phyloP scores from a whole-genome alignment of 2,888 invertebrate genomes.

The Amiota communis region DNA sequence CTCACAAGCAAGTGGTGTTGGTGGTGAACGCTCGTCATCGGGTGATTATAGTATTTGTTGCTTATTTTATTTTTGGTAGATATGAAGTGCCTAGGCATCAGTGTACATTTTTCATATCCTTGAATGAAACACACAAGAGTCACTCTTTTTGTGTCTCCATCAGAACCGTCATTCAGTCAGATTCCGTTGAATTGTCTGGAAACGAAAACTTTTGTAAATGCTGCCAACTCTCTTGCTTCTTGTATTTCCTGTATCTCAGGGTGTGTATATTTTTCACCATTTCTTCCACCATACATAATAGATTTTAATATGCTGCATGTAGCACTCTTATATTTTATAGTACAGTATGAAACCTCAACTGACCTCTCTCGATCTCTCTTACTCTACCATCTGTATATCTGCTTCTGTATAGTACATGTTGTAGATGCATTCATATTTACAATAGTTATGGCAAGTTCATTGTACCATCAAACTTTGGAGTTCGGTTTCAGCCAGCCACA shows the following conservation, averaged over 20 bases:
- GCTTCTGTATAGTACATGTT: background rate
- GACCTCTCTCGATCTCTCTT: background rate
- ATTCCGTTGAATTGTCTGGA: background rate
- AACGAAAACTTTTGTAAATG: slow-evolving; percentile 12
- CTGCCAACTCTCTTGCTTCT: background rate
- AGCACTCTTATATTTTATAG: background rate
- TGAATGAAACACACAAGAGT: too few species aligned
- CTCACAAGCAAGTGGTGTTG: too few species aligned
- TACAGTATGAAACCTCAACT: background rate
- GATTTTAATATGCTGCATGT: slow-evolving; percentile 50
- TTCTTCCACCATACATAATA: slow-evolving; percentile 50
- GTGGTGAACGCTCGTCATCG: too few species aligned
- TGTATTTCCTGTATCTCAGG: background rate
- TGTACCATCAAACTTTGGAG: slow-evolving; percentile 22
- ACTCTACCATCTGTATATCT: background rate
- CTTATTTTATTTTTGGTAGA: too few species aligned
- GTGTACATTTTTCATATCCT: background rate
- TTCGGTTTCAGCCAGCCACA: slow-evolving; percentile 2
- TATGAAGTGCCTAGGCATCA: too few species aligned
- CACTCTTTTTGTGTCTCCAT: too few species aligned
- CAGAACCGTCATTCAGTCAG: background rate
- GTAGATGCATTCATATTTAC: too few species aligned
- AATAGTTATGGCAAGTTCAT: slow-evolving; percentile 4
- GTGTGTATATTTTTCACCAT: background rate
- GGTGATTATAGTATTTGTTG: too few species aligned